Percentiles rank a stretch among this genome's conserved stretches.
phyloP scores from a whole-genome alignment of 2,113 vertebrate genomes.

The Delphinapterus leucas region DNA sequence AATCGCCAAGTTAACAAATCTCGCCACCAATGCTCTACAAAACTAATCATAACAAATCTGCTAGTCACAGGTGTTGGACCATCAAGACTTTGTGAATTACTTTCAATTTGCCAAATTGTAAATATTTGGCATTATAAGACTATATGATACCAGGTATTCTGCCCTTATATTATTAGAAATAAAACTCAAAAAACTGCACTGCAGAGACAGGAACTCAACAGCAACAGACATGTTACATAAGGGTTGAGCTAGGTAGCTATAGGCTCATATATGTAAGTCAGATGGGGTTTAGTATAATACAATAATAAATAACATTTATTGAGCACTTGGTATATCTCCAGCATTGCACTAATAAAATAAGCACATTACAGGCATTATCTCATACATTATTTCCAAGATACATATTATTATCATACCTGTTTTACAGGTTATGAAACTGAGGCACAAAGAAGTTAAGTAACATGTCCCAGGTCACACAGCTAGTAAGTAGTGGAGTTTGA shows the following conservation, averaged over 20 bases:
- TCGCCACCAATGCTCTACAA: neutral
- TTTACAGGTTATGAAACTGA: neutral
- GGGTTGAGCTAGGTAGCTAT: neutral
- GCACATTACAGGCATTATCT: neutral
- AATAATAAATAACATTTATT: neutral
- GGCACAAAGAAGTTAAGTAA: neutral
- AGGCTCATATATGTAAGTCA: neutral
- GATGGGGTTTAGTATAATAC: neutral
- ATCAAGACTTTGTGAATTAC: neutral
- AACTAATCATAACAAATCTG: neutral
- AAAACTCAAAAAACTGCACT: neutral
- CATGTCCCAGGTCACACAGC: neutral
- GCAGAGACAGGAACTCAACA: neutral
- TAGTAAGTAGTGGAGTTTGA: neutral
- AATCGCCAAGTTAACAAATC: neutral
- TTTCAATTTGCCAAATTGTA: constrained; percentile 21
- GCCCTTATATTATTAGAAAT: neutral
- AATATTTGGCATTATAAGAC: neutral
- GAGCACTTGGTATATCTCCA: neutral
- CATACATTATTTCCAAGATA: neutral
- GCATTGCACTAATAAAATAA: neutral
- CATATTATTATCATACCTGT: neutral
- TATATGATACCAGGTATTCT: neutral
- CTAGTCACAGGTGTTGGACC: neutral
- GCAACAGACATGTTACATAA: neutral